These are phyloP conservation scores for Phoenicopterus ruber DNA, from an alignment of 2,113 vertebrate species.

Conservation along the genomic window DNA sequence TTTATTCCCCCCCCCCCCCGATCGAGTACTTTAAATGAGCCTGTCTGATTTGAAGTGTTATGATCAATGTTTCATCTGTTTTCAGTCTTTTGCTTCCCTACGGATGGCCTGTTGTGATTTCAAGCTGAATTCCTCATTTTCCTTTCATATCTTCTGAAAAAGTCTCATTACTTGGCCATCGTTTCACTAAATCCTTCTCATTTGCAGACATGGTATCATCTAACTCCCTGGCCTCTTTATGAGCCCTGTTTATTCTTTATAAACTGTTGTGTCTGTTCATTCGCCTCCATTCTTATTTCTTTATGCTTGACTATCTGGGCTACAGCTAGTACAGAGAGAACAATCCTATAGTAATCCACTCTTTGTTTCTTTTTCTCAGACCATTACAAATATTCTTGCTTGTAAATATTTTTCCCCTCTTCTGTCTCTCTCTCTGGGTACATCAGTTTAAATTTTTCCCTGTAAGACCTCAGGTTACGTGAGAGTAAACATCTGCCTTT, in stretches of 20 bases:
- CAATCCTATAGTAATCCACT: not conserved
- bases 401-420: not conserved
- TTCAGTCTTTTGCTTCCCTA: not conserved
- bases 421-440: not conserved
- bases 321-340: not conserved
- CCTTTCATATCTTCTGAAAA: not conserved
- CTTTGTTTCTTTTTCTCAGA: not conserved
- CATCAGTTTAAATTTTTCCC: not conserved
- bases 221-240: not conserved
- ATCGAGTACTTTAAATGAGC: not conserved
- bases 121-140: not conserved
- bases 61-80: not conserved
- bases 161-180: not conserved
- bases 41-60: not conserved
- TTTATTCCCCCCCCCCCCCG: not conserved
- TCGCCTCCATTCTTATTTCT: not conserved
- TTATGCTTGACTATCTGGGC: not conserved
- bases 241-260: not conserved
- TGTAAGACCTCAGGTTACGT: not conserved
- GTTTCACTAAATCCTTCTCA: not conserved
- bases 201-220: not conserved
- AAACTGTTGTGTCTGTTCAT: not conserved
- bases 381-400: not conserved
- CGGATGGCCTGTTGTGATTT: not conserved
- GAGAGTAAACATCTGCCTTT: not conserved